Conservation (phyloP, 2,113 vertebrate species). For the Azemiops feae region DNA sequence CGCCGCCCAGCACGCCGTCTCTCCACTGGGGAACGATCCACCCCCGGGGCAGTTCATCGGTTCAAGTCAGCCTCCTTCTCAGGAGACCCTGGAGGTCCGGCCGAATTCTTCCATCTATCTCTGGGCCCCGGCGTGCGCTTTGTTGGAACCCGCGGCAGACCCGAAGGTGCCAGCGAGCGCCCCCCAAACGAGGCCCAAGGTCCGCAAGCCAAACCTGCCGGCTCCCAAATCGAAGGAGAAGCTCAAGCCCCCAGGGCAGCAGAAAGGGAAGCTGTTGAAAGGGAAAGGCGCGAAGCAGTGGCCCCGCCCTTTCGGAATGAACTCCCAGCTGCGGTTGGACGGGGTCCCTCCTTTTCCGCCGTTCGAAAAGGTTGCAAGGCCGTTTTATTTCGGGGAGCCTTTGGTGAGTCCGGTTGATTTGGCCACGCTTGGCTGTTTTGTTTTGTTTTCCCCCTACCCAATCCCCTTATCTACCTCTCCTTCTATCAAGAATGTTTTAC, state of each 20-base stretch:
- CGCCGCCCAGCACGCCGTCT: not conserved
- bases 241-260: not conserved
- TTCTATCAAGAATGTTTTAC: not conserved
- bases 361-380: not conserved
- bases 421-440: not conserved
- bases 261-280: not conserved
- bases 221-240: not conserved
- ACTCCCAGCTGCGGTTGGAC: not conserved
- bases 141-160: not conserved
- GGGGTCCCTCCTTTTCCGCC: conserved; percentile 5
- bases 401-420: not conserved
- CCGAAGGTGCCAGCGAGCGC: not conserved
- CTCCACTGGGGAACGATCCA: not conserved
- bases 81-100: not conserved
- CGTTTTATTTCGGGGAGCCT: conserved; percentile 21
- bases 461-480: not conserved
- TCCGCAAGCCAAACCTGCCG: not conserved
- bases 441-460: not conserved
- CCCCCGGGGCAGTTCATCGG: not conserved
- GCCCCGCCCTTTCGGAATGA: not conserved
- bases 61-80: not conserved
- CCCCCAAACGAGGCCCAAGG: not conserved
- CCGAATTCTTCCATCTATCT: not conserved
- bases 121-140: not conserved
- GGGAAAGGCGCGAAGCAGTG: not conserved